phyloP scores from a whole-genome alignment of 2,797 vertebrate species.

The Gallinago nigripennis region DNA sequence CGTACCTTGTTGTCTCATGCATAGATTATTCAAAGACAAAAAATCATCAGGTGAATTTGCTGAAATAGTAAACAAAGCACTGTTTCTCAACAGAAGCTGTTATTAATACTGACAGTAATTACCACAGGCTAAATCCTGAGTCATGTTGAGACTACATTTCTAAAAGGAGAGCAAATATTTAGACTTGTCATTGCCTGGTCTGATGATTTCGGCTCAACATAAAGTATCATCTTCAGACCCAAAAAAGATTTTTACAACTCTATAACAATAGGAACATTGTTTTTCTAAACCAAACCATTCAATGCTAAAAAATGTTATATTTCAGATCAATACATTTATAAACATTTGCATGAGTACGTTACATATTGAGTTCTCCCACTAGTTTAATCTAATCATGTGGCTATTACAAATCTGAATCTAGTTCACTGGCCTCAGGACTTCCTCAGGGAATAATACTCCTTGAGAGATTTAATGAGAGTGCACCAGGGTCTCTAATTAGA shows the following conservation, averaged over 20 bases:
- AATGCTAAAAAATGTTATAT: not conserved
- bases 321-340: not conserved
- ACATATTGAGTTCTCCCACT: not conserved
- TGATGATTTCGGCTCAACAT: not conserved
- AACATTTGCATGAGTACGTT: not conserved
- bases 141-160: slow-evolving; percentile 13
- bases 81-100: slow-evolving; percentile 25
- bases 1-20: slow-evolving; percentile 23
- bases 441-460: not conserved
- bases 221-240: not conserved
- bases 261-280: not conserved
- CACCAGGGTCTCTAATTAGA: slow-evolving; percentile 23
- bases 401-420: not conserved
- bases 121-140: not conserved
- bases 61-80: slow-evolving; percentile 20
- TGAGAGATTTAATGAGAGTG: not conserved
- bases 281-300: not conserved
- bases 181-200: not conserved
- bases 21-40: not conserved
- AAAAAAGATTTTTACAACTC: not conserved
- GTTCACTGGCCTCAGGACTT: slow-evolving; percentile 1
- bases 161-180: not conserved
- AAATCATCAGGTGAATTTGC: slow-evolving; percentile 17
- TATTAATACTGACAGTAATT: slow-evolving; percentile 8
- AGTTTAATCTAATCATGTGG: not conserved